These are phyloP conservation scores for Ctenoplectra terminalis DNA, from an alignment of 1,140 invertebrate species.

Conservation along the genomic window DNA sequence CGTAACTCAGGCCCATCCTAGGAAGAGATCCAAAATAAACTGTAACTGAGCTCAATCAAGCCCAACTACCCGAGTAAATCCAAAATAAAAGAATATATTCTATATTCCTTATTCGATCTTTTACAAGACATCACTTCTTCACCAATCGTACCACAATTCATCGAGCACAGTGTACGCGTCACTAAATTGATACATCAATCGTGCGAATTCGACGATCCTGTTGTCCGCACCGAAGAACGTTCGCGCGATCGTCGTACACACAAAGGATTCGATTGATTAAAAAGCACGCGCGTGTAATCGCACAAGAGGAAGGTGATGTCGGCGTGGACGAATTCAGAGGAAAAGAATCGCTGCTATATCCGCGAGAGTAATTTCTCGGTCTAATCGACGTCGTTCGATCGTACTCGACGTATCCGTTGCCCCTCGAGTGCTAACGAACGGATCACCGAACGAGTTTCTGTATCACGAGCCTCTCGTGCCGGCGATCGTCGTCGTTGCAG, in stretches of 20 bases:
- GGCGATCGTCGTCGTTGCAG: neutral
- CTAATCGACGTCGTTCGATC: slow-evolving; percentile 41
- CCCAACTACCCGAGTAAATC: too few species aligned
- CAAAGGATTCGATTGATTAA: slow-evolving; percentile 26
- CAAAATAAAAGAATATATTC: too few species aligned
- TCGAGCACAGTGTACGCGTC: neutral
- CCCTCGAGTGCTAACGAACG: slow-evolving; percentile 27
- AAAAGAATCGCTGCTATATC: slow-evolving; percentile 24
- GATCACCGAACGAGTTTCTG: slow-evolving; percentile 16
- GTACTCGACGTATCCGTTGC: neutral
- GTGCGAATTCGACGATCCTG: neutral
- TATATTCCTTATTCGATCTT: too few species aligned
- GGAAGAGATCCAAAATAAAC: neutral
- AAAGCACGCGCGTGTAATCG: slow-evolving; percentile 37
- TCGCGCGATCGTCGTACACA: neutral
- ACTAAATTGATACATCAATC: neutral
- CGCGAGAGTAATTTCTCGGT: slow-evolving; percentile 42
- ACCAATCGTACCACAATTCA: neutral
- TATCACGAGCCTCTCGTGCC: neutral
- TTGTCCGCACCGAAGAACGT: neutral
- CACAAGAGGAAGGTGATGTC: neutral
- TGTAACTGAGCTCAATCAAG: neutral
- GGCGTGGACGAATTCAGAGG: neutral
- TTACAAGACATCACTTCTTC: neutral
- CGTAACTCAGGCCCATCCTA: neutral